phyloP scores from a whole-genome alignment of 2,113 vertebrate species.

The Lagopus muta region DNA sequence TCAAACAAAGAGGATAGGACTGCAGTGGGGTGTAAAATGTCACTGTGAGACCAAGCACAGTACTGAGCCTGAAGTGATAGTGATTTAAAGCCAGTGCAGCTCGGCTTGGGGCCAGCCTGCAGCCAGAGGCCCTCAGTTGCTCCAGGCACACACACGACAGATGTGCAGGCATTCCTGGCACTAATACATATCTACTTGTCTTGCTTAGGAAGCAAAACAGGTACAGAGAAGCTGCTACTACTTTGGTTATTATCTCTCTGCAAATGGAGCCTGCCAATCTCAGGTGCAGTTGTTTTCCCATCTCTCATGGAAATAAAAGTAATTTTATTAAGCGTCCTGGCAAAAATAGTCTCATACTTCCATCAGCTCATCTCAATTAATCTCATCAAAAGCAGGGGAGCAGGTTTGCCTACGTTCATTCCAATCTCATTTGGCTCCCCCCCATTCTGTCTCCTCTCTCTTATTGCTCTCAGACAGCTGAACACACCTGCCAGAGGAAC shows the following conservation, averaged over 20 bases:
- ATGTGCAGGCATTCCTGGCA: background rate
- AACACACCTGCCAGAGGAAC: background rate
- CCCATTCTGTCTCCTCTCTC: background rate
- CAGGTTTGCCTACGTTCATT: background rate
- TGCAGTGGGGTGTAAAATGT: background rate
- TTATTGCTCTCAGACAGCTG: background rate
- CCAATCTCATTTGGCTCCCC: background rate
- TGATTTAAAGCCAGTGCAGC: background rate
- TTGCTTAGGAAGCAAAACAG: background rate
- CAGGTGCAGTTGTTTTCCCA: background rate
- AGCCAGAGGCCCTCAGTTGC: background rate
- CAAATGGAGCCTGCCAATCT: background rate
- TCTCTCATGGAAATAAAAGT: background rate
- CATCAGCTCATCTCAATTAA: background rate
- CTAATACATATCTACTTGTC: background rate
- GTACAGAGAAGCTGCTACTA: background rate
- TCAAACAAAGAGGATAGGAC: background rate
- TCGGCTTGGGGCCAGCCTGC: background rate
- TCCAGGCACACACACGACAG: background rate
- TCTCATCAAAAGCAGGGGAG: background rate
- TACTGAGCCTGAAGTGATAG: accelerated
- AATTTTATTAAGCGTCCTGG: background rate
- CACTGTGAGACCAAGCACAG: background rate
- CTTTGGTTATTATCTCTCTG: background rate
- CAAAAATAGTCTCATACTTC: background rate